Evolutionary conservation across 2,888 invertebrate genomes (phyloP).

Genomic region (Drosophila anomelani): DNA sequence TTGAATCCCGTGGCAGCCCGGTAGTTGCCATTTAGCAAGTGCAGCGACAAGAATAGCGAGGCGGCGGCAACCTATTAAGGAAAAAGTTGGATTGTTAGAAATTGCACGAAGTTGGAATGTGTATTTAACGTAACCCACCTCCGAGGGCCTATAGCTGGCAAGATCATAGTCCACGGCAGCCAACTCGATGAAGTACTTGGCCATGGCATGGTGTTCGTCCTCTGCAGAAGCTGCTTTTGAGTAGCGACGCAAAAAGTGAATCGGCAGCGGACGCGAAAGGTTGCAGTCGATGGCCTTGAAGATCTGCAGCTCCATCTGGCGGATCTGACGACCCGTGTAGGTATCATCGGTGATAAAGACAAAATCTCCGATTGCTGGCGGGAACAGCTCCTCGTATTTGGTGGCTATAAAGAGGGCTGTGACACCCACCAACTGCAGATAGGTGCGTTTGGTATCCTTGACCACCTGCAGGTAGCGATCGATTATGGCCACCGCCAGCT

Average conservation of each 20-base stretch:
- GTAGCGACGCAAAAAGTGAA: constrained; percentile 94
- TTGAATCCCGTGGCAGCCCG: constrained; percentile 68
- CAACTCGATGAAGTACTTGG: constrained; percentile 96
- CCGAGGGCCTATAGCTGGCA: constrained; percentile 92
- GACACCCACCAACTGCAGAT: constrained; percentile 94
- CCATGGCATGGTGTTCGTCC: constrained; percentile 90
- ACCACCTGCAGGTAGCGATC: constrained; percentile 92
- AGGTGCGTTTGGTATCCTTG: constrained; percentile 87
- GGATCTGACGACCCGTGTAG: constrained; percentile 91
- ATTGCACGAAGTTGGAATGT: no score
- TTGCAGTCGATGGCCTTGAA: constrained; percentile 91
- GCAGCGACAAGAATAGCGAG: constrained; percentile 82
- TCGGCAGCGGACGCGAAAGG: constrained; percentile 93
- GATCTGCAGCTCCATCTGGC: constrained; percentile 93
- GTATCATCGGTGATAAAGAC: constrained; percentile 95
- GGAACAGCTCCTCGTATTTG: constrained; percentile 97
- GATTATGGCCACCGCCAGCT: constrained; percentile 93
- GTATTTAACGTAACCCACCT: constrained; percentile 87
- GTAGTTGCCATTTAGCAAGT: constrained; percentile 80
- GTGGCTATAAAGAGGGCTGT: constrained; percentile 95
- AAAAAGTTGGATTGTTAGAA: no score
- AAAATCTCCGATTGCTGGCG: constrained; percentile 94
- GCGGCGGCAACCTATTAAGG: constrained; percentile 82
- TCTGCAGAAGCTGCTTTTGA: constrained; percentile 87
- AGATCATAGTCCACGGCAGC: constrained; percentile 92